Evolutionary conservation across 2,113 vertebrate genomes (phyloP).

Genomic region (Motacilla alba): DNA sequence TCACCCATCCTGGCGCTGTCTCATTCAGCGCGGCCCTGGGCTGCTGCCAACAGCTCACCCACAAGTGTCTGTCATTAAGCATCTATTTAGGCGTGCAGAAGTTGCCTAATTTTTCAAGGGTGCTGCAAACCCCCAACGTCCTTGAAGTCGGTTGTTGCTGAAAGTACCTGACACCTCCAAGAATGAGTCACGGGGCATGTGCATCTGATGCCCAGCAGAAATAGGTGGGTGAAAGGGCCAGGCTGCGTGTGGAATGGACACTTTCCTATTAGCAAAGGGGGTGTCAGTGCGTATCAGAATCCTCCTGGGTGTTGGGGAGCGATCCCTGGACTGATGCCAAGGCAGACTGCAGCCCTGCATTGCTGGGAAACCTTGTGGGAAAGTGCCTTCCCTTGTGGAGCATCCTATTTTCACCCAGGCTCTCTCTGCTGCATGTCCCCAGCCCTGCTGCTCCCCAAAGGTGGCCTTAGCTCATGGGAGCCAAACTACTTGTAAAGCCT

Average conservation of each 20-base stretch:
- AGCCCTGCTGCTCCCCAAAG: background rate
- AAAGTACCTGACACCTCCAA: background rate
- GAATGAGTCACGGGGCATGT: background rate
- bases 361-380: rapidly evolving
- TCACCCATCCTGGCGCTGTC: background rate
- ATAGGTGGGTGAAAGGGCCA: background rate
- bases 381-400: background rate
- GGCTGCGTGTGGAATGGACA: rapidly evolving
- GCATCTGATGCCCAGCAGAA: background rate
- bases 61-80: conserved; percentile 22
- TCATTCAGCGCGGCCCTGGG: background rate
- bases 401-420: background rate
- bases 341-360: background rate
- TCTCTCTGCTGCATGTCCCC: rapidly evolving
- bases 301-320: rapidly evolving
- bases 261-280: background rate
- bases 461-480: background rate
- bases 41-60: background rate
- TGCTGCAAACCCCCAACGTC: background rate
- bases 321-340: rapidly evolving
- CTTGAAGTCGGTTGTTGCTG: background rate
- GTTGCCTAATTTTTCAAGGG: conserved; percentile 27
- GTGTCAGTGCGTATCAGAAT: rapidly evolving
- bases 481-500: background rate
- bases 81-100: background rate